Conservation (phyloP, 2,113 vertebrate species). For the Choloepus hoffmanni region DNA sequence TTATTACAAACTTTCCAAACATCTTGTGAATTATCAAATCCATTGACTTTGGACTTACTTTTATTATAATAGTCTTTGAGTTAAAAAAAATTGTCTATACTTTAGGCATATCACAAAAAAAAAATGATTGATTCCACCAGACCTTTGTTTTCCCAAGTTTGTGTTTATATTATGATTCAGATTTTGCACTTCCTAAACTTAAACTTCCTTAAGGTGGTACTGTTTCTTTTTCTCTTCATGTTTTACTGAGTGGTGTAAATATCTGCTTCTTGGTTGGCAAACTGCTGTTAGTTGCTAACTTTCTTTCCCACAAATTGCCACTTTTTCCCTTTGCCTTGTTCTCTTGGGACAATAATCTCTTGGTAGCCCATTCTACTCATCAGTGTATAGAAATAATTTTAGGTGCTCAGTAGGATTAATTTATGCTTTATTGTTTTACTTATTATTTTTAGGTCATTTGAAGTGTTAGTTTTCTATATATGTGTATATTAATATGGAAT, state of each 20-base stretch:
- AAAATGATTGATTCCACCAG: background rate
- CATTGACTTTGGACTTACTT: background rate
- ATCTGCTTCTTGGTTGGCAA: conserved; percentile 71
- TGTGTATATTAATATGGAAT: background rate
- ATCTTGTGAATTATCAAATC: background rate
- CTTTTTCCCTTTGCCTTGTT: conserved; percentile 37
- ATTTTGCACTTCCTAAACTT: conserved; percentile 69
- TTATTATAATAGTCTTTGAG: background rate
- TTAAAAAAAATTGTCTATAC: background rate
- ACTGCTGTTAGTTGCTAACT: conserved; percentile 51
- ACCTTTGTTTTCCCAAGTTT: conserved; percentile 39
- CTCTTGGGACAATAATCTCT: background rate
- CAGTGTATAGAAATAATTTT: background rate
- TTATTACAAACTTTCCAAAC: background rate
- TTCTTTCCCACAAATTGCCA: background rate
- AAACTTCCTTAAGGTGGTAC: conserved; percentile 48
- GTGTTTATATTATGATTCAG: conserved; percentile 23
- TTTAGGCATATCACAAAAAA: background rate
- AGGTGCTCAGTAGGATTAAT: background rate
- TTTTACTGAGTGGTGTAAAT: conserved; percentile 73
- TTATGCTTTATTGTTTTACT: background rate
- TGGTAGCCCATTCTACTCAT: background rate
- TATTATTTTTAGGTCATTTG: background rate
- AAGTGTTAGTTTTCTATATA: background rate
- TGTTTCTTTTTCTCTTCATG: conserved; percentile 70